phyloP scores from a whole-genome alignment of 2,888 invertebrate species.

The Brenthis hecate region DNA sequence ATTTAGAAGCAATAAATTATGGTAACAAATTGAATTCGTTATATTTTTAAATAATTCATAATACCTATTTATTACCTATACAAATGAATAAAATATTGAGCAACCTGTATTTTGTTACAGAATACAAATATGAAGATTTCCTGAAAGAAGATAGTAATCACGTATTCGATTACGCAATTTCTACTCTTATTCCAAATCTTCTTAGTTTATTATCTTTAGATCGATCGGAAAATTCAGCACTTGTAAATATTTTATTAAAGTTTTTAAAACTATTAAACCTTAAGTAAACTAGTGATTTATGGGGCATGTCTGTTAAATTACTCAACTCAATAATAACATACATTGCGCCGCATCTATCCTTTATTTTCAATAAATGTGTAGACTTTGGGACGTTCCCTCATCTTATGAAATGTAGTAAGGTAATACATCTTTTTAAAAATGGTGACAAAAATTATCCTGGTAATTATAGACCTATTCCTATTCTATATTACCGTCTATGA shows the following conservation, averaged over 20 bases:
- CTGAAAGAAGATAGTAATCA: slow-evolving; percentile 78
- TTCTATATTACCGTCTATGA: too few relatives aligned
- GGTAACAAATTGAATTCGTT: slow-evolving; percentile 60
- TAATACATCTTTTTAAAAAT: too few relatives aligned
- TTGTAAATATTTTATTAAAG: slow-evolving; percentile 48
- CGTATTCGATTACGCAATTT: slow-evolving; percentile 81
- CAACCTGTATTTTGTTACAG: slow-evolving; percentile 56
- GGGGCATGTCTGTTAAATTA: too few relatives aligned
- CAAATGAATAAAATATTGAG: background rate
- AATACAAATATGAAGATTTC: slow-evolving; percentile 83
- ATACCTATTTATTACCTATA: slow-evolving; percentile 32
- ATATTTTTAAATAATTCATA: slow-evolving; percentile 4
- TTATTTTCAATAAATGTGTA: too few relatives aligned
- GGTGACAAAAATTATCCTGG: too few relatives aligned
- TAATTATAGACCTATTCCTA: too few relatives aligned
- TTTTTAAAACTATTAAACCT: too few relatives aligned
- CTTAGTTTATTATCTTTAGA: slow-evolving; percentile 67
- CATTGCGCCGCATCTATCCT: too few relatives aligned
- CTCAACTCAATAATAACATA: too few relatives aligned
- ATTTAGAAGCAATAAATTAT: slow-evolving; percentile 84
- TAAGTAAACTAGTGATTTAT: too few relatives aligned
- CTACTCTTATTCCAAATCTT: slow-evolving; percentile 82
- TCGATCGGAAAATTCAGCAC: slow-evolving; percentile 49
- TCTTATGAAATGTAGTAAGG: too few relatives aligned
- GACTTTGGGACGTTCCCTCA: too few relatives aligned